phyloP scores from a whole-genome alignment of 2,888 invertebrate genomes.

The Globia sparganii region DNA sequence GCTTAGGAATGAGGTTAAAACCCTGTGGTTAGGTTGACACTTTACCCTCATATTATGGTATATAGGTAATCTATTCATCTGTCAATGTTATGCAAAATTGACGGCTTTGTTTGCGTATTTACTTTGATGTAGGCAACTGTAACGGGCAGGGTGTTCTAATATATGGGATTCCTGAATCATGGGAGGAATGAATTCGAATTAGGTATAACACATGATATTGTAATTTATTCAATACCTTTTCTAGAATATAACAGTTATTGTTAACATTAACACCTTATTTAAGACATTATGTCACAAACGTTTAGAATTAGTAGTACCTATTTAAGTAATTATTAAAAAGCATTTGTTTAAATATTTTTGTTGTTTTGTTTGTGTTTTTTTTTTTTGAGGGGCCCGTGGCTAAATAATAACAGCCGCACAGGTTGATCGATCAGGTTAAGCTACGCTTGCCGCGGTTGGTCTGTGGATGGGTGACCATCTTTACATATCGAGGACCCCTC shows the following conservation, averaged over 20 bases:
- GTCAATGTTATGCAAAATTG: background rate
- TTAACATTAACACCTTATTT: background rate
- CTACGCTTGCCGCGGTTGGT: too few species aligned
- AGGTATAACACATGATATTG: background rate
- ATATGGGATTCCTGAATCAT: background rate
- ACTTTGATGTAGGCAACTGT: background rate
- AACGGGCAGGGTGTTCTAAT: background rate
- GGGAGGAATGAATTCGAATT: background rate
- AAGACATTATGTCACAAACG: background rate
- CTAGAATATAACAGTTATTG: background rate
- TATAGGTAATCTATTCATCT: background rate
- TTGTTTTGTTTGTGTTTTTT: too few species aligned
- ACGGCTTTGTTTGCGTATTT: constrained; percentile 5
- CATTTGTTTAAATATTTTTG: too few species aligned
- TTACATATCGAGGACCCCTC: too few species aligned
- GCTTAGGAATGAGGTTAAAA: background rate
- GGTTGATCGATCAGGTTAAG: too few species aligned
- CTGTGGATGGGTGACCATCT: too few species aligned
- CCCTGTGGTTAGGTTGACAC: background rate
- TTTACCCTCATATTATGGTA: background rate
- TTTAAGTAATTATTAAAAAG: background rate
- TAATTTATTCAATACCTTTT: background rate
- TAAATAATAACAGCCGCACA: too few species aligned
- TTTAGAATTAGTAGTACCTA: background rate
- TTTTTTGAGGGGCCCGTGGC: too few species aligned